Evolutionary conservation across 2,888 invertebrate genomes (phyloP).

Genomic region (Aphidius colemani): DNA sequence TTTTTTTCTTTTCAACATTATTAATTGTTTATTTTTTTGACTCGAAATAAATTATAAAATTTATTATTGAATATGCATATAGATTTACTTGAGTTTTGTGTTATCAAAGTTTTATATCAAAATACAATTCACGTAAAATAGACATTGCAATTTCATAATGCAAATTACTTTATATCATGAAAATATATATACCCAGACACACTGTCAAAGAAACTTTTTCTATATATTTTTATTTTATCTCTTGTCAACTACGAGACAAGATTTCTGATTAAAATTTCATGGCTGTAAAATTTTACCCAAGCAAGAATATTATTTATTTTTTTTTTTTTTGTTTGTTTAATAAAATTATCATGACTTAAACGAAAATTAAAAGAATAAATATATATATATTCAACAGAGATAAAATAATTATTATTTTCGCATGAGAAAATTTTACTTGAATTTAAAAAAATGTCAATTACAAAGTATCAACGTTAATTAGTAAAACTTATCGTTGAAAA

Average conservation of each 20-base stretch:
- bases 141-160: slow-evolving; percentile 23
- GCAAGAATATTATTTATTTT: neutral
- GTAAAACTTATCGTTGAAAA: no score
- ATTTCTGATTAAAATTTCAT: slow-evolving; percentile 10
- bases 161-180: slow-evolving; percentile 16
- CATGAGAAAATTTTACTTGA: no score
- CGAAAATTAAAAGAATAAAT: neutral
- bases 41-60: no score
- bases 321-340: neutral
- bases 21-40: no score
- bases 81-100: no score
- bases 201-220: neutral
- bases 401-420: neutral
- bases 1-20: no score
- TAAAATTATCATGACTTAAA: neutral
- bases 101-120: no score
- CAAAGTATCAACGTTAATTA: no score
- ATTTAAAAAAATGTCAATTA: no score
- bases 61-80: no score
- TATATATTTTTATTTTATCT: neutral
- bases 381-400: neutral
- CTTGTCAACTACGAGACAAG: neutral
- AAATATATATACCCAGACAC: slow-evolving; percentile 2
- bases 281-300: neutral
- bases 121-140: no score